phyloP scores from a whole-genome alignment of 2,888 invertebrate species.

The Chironomus riparius region DNA sequence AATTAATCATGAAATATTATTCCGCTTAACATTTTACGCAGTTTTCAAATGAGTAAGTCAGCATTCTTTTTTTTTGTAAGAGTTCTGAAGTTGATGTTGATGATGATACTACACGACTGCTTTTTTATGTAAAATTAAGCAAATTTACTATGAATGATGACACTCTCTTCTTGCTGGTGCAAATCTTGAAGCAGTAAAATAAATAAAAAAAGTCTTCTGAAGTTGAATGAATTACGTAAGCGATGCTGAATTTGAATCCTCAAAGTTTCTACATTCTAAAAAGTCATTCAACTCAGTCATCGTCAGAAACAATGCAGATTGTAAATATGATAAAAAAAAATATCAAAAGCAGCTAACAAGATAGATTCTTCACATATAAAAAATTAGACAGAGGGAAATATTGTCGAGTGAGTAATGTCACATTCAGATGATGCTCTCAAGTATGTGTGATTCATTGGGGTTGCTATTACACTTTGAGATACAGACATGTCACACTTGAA shows the following conservation, averaged over 20 bases:
- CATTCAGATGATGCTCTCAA: neutral
- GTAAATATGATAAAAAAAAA: neutral
- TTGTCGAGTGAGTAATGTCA: neutral
- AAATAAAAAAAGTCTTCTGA: no score
- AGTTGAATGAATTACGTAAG: neutral
- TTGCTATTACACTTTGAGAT: neutral
- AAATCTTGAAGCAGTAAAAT: no score
- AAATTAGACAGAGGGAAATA: no score
- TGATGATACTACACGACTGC: neutral
- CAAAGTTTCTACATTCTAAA: no score
- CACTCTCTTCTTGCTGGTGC: neutral
- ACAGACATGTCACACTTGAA: neutral
- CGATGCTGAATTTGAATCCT: neutral
- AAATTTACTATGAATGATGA: neutral
- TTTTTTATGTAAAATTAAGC: neutral
- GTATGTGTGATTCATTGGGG: neutral
- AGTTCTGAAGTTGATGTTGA: neutral
- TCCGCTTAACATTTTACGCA: neutral
- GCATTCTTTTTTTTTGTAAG: neutral
- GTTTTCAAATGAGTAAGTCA: neutral
- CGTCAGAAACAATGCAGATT: no score
- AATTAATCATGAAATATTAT: slow-evolving; percentile 12
- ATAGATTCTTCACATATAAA: neutral
- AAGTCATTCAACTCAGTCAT: no score
- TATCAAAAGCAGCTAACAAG: neutral